phyloP scores from a whole-genome alignment of 2,888 invertebrate genomes.

The Ormyrus nitidulus region DNA sequence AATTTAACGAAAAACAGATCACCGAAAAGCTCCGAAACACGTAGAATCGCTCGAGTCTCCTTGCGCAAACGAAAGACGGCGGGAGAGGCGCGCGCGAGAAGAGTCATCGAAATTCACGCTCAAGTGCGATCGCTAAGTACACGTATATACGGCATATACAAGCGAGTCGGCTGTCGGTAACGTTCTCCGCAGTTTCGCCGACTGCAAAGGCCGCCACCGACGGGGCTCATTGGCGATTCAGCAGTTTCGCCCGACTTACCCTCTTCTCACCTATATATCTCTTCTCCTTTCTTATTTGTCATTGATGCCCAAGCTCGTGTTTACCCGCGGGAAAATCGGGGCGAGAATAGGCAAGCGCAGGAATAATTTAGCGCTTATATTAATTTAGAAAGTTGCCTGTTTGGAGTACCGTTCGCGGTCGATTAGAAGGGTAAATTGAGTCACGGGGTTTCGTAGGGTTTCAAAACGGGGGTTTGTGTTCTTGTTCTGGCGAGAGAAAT shows the following conservation, averaged over 20 bases:
- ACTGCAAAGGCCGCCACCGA: too few species aligned
- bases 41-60: too few species aligned
- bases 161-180: too few species aligned
- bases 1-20: too few species aligned
- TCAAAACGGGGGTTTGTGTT: too few species aligned
- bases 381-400: neutral
- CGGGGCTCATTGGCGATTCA: constrained; percentile 40
- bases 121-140: neutral
- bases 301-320: constrained; percentile 17
- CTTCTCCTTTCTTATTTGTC: constrained; percentile 29
- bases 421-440: neutral
- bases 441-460: too few species aligned
- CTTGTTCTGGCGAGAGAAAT: too few species aligned
- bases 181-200: too few species aligned
- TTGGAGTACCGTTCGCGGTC: neutral
- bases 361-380: constrained; percentile 20
- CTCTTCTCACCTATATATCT: neutral
- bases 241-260: constrained; percentile 15
- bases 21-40: too few species aligned
- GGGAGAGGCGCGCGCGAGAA: too few species aligned
- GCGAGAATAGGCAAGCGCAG: neutral
- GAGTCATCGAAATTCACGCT: too few species aligned
- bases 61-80: too few species aligned
- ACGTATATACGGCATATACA: neutral
- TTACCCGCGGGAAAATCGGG: neutral